phyloP scores from a whole-genome alignment of 2,797 vertebrate species.

The Podarcis lilfordi region DNA sequence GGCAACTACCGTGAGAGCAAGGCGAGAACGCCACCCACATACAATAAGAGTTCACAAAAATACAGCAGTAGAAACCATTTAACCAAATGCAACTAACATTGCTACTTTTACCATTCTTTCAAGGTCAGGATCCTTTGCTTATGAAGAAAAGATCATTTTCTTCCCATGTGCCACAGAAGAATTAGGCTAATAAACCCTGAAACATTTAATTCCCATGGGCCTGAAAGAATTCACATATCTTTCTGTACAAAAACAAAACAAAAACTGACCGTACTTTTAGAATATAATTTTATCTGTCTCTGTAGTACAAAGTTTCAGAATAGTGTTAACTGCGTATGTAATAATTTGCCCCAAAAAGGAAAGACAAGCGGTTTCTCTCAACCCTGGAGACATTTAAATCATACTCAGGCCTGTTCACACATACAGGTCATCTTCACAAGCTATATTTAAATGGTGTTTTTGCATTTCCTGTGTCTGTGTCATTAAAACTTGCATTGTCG shows the following conservation, averaged over 20 bases:
- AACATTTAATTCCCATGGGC: conserved; percentile 25
- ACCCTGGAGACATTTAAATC: background rate
- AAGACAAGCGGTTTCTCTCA: conserved; percentile 31
- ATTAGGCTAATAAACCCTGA: background rate
- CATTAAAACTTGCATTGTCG: background rate
- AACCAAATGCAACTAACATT: background rate
- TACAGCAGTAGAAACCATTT: background rate
- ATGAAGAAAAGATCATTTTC: conserved; percentile 1
- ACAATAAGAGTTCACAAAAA: conserved; percentile 1
- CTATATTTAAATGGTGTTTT: background rate
- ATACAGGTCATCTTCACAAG: background rate
- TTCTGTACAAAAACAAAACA: conserved; percentile 41
- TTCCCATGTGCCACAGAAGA: conserved; percentile 10
- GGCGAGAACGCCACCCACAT: conserved; percentile 32
- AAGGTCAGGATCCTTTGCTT: conserved; percentile 7
- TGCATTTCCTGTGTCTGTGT: background rate
- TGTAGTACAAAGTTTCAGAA: conserved; percentile 39
- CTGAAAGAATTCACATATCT: conserved; percentile 44
- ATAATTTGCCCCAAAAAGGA: conserved; percentile 70
- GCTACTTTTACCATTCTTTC: conserved; percentile 1
- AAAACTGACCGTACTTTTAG: conserved; percentile 36
- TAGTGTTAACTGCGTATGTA: conserved; percentile 61
- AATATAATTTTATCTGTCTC: conserved; percentile 51
- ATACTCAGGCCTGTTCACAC: background rate
- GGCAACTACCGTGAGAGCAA: conserved; percentile 38